These are phyloP conservation scores for Ichneumoninae sp. DNA, from an alignment of 2,888 invertebrate species.

Conservation along the genomic window DNA sequence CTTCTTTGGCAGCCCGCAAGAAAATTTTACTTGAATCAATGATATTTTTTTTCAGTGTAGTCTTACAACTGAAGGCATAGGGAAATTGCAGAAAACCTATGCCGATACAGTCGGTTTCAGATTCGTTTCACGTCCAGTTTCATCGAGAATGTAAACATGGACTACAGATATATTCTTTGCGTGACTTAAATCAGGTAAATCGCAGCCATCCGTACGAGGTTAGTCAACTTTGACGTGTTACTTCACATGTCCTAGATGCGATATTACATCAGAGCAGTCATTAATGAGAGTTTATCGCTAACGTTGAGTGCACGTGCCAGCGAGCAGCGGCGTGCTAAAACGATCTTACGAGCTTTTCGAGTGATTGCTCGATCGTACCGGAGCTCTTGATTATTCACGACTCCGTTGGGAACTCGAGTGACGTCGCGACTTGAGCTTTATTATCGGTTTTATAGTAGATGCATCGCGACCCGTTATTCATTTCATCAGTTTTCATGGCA, in stretches of 20 bases:
- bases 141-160: too few relatives aligned
- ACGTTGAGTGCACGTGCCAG: conserved; percentile 33
- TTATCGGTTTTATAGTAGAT: conserved; percentile 34
- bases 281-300: conserved; percentile 57
- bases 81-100: too few relatives aligned
- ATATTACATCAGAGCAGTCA: conserved; percentile 1
- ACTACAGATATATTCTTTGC: too few relatives aligned
- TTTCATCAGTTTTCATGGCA: background rate
- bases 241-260: background rate
- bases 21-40: too few relatives aligned
- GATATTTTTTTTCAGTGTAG: too few relatives aligned
- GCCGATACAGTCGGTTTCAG: too few relatives aligned
- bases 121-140: too few relatives aligned
- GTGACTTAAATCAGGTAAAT: background rate
- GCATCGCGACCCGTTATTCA: conserved; percentile 8
- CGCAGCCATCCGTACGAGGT: background rate
- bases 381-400: conserved; percentile 43
- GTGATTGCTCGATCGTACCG: conserved; percentile 13
- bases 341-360: conserved; percentile 40
- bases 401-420: conserved; percentile 41
- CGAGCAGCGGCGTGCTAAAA: conserved; percentile 36
- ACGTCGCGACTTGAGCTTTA: conserved; percentile 29
- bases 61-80: too few relatives aligned
- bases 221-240: background rate
- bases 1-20: too few relatives aligned